Percentiles rank a stretch among this genome's conserved stretches.
phyloP scores from a whole-genome alignment of 1,140 invertebrate species.

The Drosophila bocqueti region DNA sequence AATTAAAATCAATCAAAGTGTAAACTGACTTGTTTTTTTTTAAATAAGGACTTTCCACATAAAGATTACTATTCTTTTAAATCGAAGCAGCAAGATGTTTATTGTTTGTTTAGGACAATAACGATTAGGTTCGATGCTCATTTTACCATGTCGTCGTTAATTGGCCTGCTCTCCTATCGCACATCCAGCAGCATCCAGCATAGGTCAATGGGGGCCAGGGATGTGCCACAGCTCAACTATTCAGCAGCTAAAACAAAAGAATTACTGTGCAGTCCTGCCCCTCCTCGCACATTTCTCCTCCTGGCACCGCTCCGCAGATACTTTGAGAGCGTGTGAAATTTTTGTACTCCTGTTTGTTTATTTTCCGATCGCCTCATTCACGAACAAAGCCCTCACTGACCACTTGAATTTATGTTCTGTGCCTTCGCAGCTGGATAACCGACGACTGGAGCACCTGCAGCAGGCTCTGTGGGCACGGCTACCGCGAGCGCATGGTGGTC shows the following conservation, averaged over 20 bases:
- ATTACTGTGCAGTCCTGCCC: slow-evolving; percentile 10
- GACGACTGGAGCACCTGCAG: slow-evolving; percentile 95
- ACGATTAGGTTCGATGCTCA: background rate
- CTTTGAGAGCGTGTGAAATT: slow-evolving; percentile 48
- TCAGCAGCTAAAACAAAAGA: slow-evolving; percentile 27
- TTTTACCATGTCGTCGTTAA: slow-evolving; percentile 4
- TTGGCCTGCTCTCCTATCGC: background rate
- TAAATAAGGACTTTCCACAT: no score
- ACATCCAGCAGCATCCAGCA: background rate
- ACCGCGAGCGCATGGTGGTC: slow-evolving; percentile 90
- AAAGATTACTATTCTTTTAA: background rate
- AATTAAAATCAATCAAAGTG: background rate
- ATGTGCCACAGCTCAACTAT: slow-evolving; percentile 21
- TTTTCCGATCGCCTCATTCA: slow-evolving; percentile 34
- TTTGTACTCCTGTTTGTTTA: slow-evolving; percentile 49
- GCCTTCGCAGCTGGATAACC: slow-evolving; percentile 91
- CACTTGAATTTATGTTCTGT: slow-evolving; percentile 51
- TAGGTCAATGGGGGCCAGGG: background rate
- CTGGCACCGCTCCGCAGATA: slow-evolving; percentile 20
- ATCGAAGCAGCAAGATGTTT: no score
- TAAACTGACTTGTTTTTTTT: no score
- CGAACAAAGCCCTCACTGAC: slow-evolving; percentile 40
- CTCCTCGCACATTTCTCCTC: background rate
- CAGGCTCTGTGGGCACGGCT: slow-evolving; percentile 93
- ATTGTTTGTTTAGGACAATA: background rate